These are phyloP conservation scores for Heliconius eleuchia DNA, from an alignment of 1,140 invertebrate genomes.

Conservation along the genomic window DNA sequence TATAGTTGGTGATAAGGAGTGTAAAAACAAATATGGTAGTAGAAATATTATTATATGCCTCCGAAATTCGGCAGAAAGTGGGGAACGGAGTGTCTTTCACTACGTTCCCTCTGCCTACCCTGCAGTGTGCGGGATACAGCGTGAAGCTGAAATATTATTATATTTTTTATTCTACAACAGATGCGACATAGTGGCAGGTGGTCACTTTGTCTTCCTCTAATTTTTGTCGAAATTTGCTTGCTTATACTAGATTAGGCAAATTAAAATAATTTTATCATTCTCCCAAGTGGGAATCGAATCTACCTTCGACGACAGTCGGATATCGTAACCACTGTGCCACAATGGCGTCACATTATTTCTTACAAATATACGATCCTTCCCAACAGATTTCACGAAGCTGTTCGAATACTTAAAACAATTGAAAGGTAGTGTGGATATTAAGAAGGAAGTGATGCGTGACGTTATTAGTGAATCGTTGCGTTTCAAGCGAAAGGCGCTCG, in stretches of 20 bases:
- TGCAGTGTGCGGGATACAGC: no score
- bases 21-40: not conserved
- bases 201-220: no score
- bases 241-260: not conserved
- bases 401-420: slow-evolving; percentile 84
- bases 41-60: not conserved
- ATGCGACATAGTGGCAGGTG: no score
- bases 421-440: slow-evolving; percentile 83
- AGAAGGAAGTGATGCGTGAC: slow-evolving; percentile 84
- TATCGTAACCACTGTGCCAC: not conserved
- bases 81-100: no score
- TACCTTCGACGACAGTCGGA: not conserved
- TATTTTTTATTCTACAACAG: no score
- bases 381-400: slow-evolving; percentile 85
- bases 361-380: slow-evolving; percentile 39
- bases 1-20: not conserved
- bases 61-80: no score
- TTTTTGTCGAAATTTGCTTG: no score
- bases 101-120: no score
- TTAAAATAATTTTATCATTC: not conserved
- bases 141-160: no score
- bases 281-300: not conserved
- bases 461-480: slow-evolving; percentile 87
- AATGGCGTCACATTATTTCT: not conserved
- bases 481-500: slow-evolving; percentile 86